Evolutionary conservation across 2,113 vertebrate species (phyloP).

Genomic region (Ploceus nigricollis): DNA sequence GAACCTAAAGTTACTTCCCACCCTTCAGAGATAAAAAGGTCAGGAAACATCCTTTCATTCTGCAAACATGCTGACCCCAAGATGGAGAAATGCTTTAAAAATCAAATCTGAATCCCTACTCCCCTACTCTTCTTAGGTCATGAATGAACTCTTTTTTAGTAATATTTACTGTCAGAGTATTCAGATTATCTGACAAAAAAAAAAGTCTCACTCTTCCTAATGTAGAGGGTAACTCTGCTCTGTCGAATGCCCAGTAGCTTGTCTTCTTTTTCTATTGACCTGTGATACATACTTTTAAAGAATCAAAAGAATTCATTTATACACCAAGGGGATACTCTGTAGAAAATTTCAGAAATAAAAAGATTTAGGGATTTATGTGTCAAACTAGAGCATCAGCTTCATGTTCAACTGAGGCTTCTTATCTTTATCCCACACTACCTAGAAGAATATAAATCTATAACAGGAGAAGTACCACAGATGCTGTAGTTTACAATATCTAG

Average conservation of each 20-base stretch:
- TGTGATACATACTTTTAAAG: neutral
- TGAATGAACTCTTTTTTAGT: neutral
- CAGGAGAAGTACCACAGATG: conserved; percentile 49
- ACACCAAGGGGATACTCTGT: neutral
- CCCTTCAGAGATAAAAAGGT: conserved; percentile 41
- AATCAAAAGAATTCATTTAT: neutral
- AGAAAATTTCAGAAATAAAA: conserved; percentile 3
- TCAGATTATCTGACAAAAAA: neutral
- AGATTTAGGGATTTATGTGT: conserved; percentile 23
- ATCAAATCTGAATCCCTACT: neutral
- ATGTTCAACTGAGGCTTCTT: neutral
- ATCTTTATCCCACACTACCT: conserved; percentile 30
- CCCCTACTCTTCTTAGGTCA: neutral
- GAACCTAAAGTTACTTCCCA: neutral
- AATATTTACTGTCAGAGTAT: neutral
- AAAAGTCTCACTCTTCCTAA: neutral
- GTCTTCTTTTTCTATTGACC: neutral
- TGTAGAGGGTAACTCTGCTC: neutral
- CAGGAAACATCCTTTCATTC: conserved; percentile 30
- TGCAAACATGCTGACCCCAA: neutral
- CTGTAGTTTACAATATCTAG: conserved; percentile 52
- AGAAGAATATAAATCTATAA: conserved; percentile 48
- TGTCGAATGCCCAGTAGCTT: neutral
- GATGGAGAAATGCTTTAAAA: conserved; percentile 8
- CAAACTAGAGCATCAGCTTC: neutral